A percentile compares a stretch with the other conserved stretches of the same genome.
These are phyloP conservation scores for Holacanthella duospinosa DNA, from an alignment of 2,888 invertebrate genomes.

Conservation along the genomic window DNA sequence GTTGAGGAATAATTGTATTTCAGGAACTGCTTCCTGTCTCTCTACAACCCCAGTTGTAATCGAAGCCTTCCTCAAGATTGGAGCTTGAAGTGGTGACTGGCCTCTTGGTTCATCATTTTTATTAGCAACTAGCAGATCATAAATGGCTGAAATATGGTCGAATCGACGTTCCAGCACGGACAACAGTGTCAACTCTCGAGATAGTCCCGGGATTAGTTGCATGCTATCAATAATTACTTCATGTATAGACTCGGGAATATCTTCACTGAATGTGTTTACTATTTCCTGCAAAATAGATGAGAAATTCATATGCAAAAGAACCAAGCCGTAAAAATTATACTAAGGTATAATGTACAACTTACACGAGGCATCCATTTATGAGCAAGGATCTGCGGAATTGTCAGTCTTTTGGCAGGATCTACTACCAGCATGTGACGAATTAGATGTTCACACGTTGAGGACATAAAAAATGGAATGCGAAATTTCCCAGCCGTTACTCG, in stretches of 20 bases:
- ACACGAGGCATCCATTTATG: slow-evolving; percentile 69
- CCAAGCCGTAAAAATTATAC: neutral
- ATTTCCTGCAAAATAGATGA: slow-evolving; percentile 1
- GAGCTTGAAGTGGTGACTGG: slow-evolving; percentile 27
- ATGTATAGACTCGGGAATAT: slow-evolving; percentile 46
- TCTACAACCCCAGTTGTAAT: slow-evolving; percentile 38
- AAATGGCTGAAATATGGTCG: slow-evolving; percentile 89
- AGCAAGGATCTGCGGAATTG: slow-evolving; percentile 79
- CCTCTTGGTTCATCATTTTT: slow-evolving; percentile 36
- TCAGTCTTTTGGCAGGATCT: slow-evolving; percentile 80
- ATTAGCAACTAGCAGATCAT: slow-evolving; percentile 71
- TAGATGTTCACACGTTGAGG: slow-evolving; percentile 85
- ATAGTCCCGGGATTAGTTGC: slow-evolving; percentile 66
- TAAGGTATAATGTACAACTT: neutral
- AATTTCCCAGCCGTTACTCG: slow-evolving; percentile 88
- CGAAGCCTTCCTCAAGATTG: slow-evolving; percentile 35
- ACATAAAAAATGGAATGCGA: slow-evolving; percentile 96
- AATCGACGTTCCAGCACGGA: slow-evolving; percentile 73
- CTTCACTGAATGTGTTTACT: slow-evolving; percentile 31
- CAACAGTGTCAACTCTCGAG: slow-evolving; percentile 61
- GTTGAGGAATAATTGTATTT: slow-evolving; percentile 42
- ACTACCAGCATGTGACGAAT: slow-evolving; percentile 91
- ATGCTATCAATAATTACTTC: slow-evolving; percentile 70
- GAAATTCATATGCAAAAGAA: no score
- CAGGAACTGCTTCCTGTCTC: slow-evolving; percentile 29